A percentile compares a stretch with the other conserved stretches of the same genome.
Evolutionary conservation across 2,797 vertebrate species (phyloP).

Genomic region (Peromyscus aztecus): DNA sequence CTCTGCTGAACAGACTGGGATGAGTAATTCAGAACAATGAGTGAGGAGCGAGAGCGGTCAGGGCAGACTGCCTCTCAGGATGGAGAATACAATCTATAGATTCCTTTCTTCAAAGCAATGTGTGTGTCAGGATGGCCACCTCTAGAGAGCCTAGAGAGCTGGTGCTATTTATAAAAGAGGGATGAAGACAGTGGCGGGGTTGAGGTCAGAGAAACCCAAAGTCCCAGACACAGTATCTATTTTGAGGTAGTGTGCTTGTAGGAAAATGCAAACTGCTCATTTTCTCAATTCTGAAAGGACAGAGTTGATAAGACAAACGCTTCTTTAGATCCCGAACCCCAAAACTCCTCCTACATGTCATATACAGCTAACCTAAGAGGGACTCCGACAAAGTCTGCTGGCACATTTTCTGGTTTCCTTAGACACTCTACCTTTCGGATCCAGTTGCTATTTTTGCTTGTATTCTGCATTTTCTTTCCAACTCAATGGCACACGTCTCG

Average conservation of each 20-base stretch:
- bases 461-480: not conserved
- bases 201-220: not conserved
- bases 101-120: not conserved
- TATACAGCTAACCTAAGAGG: not conserved
- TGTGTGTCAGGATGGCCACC: not conserved
- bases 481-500: not conserved
- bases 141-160: not conserved
- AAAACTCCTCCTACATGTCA: not conserved
- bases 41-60: not conserved
- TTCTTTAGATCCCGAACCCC: not conserved
- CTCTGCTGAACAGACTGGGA: not conserved
- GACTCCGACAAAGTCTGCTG: not conserved
- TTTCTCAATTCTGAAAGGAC: not conserved
- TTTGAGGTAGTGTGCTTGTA: not conserved
- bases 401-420: not conserved
- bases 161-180: not conserved
- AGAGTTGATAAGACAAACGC: not conserved
- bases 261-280: not conserved
- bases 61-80: not conserved
- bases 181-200: not conserved
- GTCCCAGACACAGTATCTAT: not conserved
- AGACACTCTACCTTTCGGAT: not conserved
- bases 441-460: not conserved
- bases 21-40: not conserved
- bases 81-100: not conserved